Evolutionary conservation across 2,888 invertebrate species (phyloP), one percentile per base, ranked within the genome.

Genomic region (Alentia gelatinosa): DNA sequence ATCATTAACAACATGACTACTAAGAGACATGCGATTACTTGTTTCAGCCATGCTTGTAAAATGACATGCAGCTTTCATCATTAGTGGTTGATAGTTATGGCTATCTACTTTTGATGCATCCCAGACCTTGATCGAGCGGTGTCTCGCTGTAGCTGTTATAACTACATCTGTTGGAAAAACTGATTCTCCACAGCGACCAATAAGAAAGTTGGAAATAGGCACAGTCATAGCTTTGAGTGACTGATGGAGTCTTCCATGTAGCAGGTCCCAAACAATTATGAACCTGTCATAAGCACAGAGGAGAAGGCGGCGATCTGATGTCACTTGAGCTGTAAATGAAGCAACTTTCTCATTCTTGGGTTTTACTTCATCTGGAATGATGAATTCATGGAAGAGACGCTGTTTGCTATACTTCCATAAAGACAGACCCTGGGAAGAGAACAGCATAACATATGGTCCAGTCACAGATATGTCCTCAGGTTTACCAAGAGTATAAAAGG

Each of bases 1-100:
- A 50, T 94, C 94, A 47, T 90, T 83, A 4, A 93, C 92, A 1
- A 37, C 35, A 86, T 92, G 92, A 37, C 94, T 93, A 40, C 94
- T 68, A 12, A 92, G 74, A 12, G 93, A 90, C 30, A 93, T 93
- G 19, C 91, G 75, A 19, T 92, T 79, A n/a, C n/a, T n/a, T 0
- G 39, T 40, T n/a, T 90, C 68, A 15, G 92, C 86, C 1, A 93
- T 75, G 39, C 75, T 84, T 26, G 93, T 68, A 90, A 94, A 94
- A 26, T 94, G 74, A 1, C 92, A 93, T 9, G 93, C 92, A 30
- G 93, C 91, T 19, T 91, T 91, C 91, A 94, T 79, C 0, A 92
- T 91, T 26, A 94, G 79, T 0, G 94, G 94, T 30, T 92, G 91
- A 89, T 50, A 79, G 15, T 90, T 79, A 7, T 39, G 7, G 4